Percentiles rank a stretch among this genome's conserved stretches.
phyloP scores from a whole-genome alignment of 2,113 vertebrate genomes.

The Pollachius pollachius region DNA sequence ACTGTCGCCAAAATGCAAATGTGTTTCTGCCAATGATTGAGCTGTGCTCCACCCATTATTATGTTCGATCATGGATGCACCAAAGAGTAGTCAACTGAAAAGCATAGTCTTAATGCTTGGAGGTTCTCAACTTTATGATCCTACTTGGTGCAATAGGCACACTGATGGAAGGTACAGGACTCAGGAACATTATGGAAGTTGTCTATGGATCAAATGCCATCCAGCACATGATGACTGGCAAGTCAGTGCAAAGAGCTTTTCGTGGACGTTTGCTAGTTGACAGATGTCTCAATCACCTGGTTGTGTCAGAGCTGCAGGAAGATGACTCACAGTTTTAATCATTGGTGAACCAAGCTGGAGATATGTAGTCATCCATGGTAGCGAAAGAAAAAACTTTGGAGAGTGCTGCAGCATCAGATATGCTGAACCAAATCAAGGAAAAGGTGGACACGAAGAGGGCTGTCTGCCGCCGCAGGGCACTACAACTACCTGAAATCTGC shows the following conservation, averaged over 20 bases:
- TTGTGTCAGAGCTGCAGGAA: neutral
- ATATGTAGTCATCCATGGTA: neutral
- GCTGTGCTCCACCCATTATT: neutral
- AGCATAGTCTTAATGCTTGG: neutral
- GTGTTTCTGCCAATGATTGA: too few relatives aligned
- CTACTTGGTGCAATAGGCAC: conserved; percentile 15
- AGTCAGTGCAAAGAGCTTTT: conserved; percentile 7
- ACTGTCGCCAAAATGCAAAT: too few relatives aligned
- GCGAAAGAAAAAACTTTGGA: neutral
- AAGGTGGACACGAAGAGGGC: too few relatives aligned
- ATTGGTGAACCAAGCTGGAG: neutral
- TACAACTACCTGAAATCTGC: too few relatives aligned
- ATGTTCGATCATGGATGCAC: neutral
- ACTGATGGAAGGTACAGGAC: conserved; percentile 15
- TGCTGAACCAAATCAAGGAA: neutral
- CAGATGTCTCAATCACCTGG: conserved; percentile 4
- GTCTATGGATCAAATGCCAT: conserved; percentile 14
- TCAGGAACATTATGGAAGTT: neutral
- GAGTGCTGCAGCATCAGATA: neutral
- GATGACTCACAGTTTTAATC: neutral
- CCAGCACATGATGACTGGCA: neutral
- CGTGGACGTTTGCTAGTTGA: conserved; percentile 8
- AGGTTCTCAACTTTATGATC: conserved; percentile 11
- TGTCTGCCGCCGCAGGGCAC: neutral
- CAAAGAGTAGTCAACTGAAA: neutral